A percentile compares a stretch with the other conserved stretches of the same genome.
These are phyloP conservation scores for Danaus melanippus DNA, from an alignment of 1,140 invertebrate genomes.

Conservation along the genomic window DNA sequence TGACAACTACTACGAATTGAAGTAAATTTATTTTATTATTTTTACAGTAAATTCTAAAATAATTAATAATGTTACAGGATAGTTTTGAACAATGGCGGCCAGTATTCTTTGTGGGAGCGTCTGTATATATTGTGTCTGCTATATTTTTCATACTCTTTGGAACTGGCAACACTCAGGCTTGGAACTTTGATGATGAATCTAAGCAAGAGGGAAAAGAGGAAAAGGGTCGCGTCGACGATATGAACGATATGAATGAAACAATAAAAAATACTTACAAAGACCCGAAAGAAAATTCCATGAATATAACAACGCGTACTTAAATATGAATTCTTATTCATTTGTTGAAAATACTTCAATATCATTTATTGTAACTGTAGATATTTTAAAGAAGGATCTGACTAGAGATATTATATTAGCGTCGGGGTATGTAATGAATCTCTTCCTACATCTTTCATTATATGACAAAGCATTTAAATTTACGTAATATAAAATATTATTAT, in stretches of 20 bases:
- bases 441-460: conserved; percentile 4
- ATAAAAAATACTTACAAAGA: conserved; percentile 40
- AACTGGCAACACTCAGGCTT: conserved; percentile 76
- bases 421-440: conserved; percentile 15
- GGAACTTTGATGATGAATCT: conserved; percentile 70
- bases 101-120: conserved; percentile 83
- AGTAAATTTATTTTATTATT: too few species aligned
- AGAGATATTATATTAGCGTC: conserved; percentile 1
- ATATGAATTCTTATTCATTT: conserved; percentile 2
- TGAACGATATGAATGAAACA: conserved; percentile 40
- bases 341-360: conserved; percentile 2
- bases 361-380: conserved; percentile 6
- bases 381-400: conserved; percentile 11
- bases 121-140: conserved; percentile 79
- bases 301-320: conserved; percentile 31
- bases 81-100: conserved; percentile 82
- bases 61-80: conserved; percentile 72
- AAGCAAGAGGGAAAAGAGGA: conserved; percentile 31
- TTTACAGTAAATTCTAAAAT: neutral
- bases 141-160: conserved; percentile 79
- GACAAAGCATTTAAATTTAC: neutral
- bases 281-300: conserved; percentile 46
- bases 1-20: too few species aligned
- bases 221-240: conserved; percentile 35
- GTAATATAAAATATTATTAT: conserved; percentile 1